A percentile compares a stretch with the other conserved stretches of the same genome.
phyloP scores from a whole-genome alignment of 2,113 vertebrate species.

The Lepus europaeus region DNA sequence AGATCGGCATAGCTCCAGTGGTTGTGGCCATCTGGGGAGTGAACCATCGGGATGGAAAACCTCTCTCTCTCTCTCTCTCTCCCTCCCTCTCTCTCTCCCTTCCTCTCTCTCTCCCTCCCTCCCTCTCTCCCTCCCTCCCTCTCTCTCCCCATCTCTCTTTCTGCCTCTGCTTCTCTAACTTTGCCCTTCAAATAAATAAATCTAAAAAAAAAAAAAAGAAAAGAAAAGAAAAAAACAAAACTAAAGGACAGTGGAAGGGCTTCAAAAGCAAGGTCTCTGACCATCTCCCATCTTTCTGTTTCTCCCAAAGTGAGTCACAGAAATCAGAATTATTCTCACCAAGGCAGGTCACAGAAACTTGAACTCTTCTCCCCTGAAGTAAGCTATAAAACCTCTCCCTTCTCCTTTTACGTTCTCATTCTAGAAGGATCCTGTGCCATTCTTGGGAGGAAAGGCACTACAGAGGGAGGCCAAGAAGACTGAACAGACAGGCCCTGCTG shows the following conservation, averaged over 20 bases:
- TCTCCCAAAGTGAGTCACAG: background rate
- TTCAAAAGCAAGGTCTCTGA: background rate
- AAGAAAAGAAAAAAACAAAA: background rate
- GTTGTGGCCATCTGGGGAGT: too few relatives aligned
- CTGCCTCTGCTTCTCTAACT: too few relatives aligned
- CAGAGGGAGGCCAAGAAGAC: background rate
- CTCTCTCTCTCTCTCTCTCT: too few relatives aligned
- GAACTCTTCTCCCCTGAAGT: background rate
- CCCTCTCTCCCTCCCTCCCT: too few relatives aligned
- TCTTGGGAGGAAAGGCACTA: background rate
- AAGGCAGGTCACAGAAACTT: background rate
- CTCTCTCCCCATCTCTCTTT: too few relatives aligned
- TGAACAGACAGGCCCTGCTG: background rate
- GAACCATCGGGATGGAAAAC: too few relatives aligned
- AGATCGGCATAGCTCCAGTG: too few relatives aligned
- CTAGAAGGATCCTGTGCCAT: background rate
- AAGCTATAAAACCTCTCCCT: background rate
- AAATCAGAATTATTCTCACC: background rate
- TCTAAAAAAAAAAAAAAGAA: too few relatives aligned
- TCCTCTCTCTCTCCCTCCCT: too few relatives aligned
- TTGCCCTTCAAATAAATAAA: too few relatives aligned
- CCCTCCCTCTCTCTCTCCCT: too few relatives aligned
- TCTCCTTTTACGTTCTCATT: background rate
- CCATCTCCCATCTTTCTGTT: background rate
- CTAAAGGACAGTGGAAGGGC: background rate